Base-by-base conservation (phyloP, 2,113 vertebrate species). In the Macquaria ambigua region DNA sequence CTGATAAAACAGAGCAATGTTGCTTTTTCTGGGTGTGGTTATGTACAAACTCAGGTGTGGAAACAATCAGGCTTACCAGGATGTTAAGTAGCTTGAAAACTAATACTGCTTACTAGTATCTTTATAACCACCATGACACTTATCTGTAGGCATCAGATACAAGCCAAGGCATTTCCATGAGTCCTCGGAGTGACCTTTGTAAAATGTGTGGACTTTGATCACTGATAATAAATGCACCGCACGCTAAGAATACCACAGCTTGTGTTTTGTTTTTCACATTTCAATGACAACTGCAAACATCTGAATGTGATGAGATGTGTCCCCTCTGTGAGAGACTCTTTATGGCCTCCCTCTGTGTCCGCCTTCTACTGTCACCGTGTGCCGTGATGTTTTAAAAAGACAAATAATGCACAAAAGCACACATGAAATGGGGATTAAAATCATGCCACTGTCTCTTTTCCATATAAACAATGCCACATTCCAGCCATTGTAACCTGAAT, bases 401-500 rank as follows among this genome's bases (percentile, higher is more conserved):
- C n/a, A 87, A 48, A 52, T 68, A 43, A 20, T 20, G 4, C 20
- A 84, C 72, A 88, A 82, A 82, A 28, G 56, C 34, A 53, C 14
- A 41, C 37, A 6, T 64, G 20, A 59, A 39, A 69, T 31, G 23
- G 67, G 39, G 37, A 58, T 78, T 52, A 58, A 77, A 46, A 34
- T 41, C 71, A 50, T 1, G 21, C 25, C 18, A 28, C 64, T 18
- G 23, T 85, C 61, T 55, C 77, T 73, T 74, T 73, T 69, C 56
- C 59, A 9, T 58, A 23, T n/a, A 59, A 83, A 90, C 87, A 86
- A 83, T 61, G 21, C 63, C 79, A 79, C 85, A 91, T 91, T 91
- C 93, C 86, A 75, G 34, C 58, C 48, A 87, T 85, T 89, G 84
- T 79, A 58, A 82, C 53, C 70, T 73, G 69, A 75, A 70, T 77